Conservation (phyloP, 2,888 invertebrate species). For the Fragum sueziense region DNA sequence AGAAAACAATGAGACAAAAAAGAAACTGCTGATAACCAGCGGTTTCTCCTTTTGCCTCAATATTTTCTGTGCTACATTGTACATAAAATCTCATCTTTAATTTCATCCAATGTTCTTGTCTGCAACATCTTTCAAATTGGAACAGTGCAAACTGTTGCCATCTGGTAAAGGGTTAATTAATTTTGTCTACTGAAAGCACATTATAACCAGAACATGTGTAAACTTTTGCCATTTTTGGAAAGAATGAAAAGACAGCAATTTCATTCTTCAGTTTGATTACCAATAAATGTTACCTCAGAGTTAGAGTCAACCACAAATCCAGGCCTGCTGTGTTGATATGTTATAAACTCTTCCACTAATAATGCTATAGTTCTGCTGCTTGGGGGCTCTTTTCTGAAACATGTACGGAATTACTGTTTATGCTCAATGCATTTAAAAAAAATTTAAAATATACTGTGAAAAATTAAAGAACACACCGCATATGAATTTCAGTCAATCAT, state of each 20-base stretch:
- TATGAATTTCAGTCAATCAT: too few species aligned
- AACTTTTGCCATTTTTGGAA: neutral
- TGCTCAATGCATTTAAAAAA: too few species aligned
- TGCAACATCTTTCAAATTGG: neutral
- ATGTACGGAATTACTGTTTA: too few species aligned
- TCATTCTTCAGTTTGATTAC: neutral
- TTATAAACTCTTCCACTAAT: constrained; percentile 80
- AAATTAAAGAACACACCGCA: too few species aligned
- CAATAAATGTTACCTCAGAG: constrained; percentile 75
- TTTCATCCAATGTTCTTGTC: neutral
- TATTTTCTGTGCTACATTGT: too few species aligned
- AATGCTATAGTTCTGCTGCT: constrained; percentile 77
- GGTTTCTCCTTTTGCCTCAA: too few species aligned
- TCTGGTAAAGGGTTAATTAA: neutral
- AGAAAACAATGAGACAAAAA: neutral
- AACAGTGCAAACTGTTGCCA: neutral
- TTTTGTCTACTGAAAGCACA: neutral
- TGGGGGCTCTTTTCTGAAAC: constrained; percentile 80
- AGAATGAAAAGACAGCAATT: neutral
- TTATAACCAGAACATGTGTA: neutral
- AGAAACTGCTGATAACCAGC: too few species aligned
- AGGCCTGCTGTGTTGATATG: constrained; percentile 77
- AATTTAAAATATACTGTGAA: too few species aligned
- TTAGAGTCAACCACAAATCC: constrained; percentile 77
- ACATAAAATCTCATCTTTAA: neutral